Conservation (phyloP, 2,797 vertebrate species). For the Distichodus sexfasciatus region DNA sequence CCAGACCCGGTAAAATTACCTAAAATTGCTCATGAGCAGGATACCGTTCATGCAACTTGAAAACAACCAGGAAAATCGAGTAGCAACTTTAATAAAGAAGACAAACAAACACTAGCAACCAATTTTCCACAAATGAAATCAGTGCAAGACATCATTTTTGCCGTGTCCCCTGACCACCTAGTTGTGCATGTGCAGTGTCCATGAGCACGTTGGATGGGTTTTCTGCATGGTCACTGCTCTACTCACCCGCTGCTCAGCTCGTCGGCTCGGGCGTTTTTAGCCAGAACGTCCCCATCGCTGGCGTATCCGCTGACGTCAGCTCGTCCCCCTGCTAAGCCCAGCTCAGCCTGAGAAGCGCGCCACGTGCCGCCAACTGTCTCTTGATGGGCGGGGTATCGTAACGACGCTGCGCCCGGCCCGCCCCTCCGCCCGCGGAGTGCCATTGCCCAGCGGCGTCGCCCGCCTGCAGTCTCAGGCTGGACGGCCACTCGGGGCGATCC, state of each 20-base stretch:
- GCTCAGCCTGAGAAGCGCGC: conserved; percentile 68
- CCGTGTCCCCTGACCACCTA: too few species aligned
- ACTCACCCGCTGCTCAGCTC: conserved; percentile 93
- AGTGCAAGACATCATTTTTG: too few species aligned
- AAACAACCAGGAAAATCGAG: too few species aligned
- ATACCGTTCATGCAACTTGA: too few species aligned
- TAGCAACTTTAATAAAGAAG: too few species aligned
- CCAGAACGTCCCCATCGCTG: conserved; percentile 94
- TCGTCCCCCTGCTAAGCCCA: conserved; percentile 74
- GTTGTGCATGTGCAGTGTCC: too few species aligned
- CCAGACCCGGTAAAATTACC: too few species aligned
- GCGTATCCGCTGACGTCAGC: conserved; percentile 91
- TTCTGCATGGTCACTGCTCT: too few species aligned
- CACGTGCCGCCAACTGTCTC: conserved; percentile 80
- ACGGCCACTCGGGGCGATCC: conserved; percentile 75
- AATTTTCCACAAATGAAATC: too few species aligned
- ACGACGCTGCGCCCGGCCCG: conserved; percentile 75
- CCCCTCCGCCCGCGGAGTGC: conserved; percentile 77
- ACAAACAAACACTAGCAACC: too few species aligned
- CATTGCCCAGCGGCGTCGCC: conserved; percentile 81
- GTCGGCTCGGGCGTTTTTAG: conserved; percentile 86
- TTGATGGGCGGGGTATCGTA: conserved; percentile 84
- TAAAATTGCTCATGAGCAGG: too few species aligned
- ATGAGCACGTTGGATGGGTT: too few species aligned
- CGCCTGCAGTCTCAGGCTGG: conserved; percentile 84